Conservation (phyloP, 2,113 vertebrate genomes). For the Cryptotis parvus region DNA sequence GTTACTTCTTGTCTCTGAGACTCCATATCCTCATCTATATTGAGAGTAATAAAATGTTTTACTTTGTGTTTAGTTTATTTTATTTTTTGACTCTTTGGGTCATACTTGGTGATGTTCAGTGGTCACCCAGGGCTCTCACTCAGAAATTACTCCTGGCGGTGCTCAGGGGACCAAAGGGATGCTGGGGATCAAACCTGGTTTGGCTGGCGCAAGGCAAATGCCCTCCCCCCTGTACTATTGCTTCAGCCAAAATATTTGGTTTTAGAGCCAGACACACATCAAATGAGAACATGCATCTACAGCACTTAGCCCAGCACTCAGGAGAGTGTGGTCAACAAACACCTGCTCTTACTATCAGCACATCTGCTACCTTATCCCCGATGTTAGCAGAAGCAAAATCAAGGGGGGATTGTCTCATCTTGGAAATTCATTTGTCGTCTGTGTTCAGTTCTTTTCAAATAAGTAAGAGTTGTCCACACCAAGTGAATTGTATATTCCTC, state of each 20-base stretch:
- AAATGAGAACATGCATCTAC: neutral
- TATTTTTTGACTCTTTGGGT: no score
- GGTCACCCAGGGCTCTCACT: no score
- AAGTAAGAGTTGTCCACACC: neutral
- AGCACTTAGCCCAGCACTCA: neutral
- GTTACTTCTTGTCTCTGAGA: neutral
- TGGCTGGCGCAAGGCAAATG: no score
- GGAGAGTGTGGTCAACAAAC: neutral
- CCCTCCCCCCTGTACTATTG: no score
- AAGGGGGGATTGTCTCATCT: constrained; percentile 4
- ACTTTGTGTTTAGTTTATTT: no score
- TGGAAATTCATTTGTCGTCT: neutral
- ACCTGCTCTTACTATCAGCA: neutral
- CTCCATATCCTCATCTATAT: neutral
- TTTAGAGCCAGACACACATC: neutral
- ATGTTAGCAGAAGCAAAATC: neutral
- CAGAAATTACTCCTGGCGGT: no score
- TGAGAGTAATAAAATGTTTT: neutral
- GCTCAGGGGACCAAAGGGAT: no score
- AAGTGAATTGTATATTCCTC: neutral
- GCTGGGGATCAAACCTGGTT: no score
- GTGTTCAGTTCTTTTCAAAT: constrained; percentile 10
- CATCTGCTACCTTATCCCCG: neutral
- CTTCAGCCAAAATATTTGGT: neutral
- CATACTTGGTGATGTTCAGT: no score